These are phyloP conservation scores for Pterostichus madidus DNA, from an alignment of 2,888 invertebrate genomes.

Conservation along the genomic window DNA sequence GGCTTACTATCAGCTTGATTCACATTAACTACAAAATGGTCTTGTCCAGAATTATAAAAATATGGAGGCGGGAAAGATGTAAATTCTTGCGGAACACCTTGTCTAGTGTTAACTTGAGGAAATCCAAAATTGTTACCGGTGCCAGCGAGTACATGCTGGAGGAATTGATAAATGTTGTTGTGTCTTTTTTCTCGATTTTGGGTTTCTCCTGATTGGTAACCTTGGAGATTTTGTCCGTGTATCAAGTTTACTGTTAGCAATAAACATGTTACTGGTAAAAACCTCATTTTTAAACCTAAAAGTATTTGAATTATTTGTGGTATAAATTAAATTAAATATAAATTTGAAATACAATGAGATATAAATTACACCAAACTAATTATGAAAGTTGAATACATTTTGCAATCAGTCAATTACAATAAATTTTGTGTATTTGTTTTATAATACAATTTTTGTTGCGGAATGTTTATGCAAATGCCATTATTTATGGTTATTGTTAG, in stretches of 20 bases:
- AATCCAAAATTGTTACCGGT: not conserved
- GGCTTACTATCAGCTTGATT: conserved; percentile 29
- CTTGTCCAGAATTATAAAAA: not conserved
- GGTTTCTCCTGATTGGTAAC: conserved; percentile 15
- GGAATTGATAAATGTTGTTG: conserved; percentile 20
- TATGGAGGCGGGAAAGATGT: not conserved
- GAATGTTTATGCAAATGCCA: not conserved
- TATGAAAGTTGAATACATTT: too few relatives aligned
- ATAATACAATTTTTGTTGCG: not conserved
- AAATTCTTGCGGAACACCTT: not conserved
- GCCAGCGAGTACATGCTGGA: not conserved
- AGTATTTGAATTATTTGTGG: not conserved
- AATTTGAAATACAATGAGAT: not conserved
- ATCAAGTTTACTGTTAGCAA: conserved; percentile 11
- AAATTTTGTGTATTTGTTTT: not conserved
- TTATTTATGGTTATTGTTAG: conserved; percentile 21
- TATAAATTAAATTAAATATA: too few relatives aligned
- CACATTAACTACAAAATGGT: conserved; percentile 25
- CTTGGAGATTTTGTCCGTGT: conserved; percentile 22
- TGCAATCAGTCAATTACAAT: too few relatives aligned
- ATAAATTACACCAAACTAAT: not conserved
- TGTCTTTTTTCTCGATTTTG: conserved; percentile 22
- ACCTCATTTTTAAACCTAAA: conserved; percentile 6
- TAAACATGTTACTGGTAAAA: conserved; percentile 16
- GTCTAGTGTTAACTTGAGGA: not conserved